Evolutionary conservation across 2,888 invertebrate species (phyloP), one percentile per base, ranked within the genome.

Genomic region (Sturmia bella): DNA sequence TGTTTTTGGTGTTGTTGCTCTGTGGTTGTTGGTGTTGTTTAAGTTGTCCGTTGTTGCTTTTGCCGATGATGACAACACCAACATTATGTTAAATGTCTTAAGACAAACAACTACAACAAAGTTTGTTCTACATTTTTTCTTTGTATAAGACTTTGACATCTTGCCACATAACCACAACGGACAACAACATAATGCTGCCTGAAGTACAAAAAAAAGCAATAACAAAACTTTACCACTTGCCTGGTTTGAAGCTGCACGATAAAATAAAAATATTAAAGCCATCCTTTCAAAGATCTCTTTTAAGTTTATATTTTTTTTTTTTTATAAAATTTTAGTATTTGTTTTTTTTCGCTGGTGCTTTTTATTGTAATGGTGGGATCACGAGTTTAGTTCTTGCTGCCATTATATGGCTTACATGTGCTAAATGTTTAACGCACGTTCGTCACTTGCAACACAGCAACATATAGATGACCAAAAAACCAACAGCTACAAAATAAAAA

Each of bases 341-440:
- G 19, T 73, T 66, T 63, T 54, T 15, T 63, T 27, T 45, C 43
- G 68, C 57, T 59, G 78, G 50, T 72, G 54, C 43, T 63, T 61
- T 69, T 77, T 82, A 74, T 82, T 82, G 70, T 82, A 82, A 82
- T 78, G 77, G 64, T 78, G 82, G 74, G 69, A 78, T 82, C 82
- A 82, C 82, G 82, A 82, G 82, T 54, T 61, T 32, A 52, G 57
- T 75, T 61, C 66, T 79, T 75, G 59, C 37, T 79, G 81, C 69
- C 69, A 81, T 74, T 74, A 63, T 52, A 32, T 39, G 13, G 59
- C 52, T 12, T 43, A 73, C 68, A 68, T 83, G 83, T 72, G 83
- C 79, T 83, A 80, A 80, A 80, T 80, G 80, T 48, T 73, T 69
- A 83, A 82, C 76, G 77, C 78, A 74, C 81, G 74, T 78, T 78